A percentile compares a stretch with the other conserved stretches of the same genome.
Evolutionary conservation across 2,113 vertebrate species (phyloP).

Genomic region (Sinosuthora webbiana): DNA sequence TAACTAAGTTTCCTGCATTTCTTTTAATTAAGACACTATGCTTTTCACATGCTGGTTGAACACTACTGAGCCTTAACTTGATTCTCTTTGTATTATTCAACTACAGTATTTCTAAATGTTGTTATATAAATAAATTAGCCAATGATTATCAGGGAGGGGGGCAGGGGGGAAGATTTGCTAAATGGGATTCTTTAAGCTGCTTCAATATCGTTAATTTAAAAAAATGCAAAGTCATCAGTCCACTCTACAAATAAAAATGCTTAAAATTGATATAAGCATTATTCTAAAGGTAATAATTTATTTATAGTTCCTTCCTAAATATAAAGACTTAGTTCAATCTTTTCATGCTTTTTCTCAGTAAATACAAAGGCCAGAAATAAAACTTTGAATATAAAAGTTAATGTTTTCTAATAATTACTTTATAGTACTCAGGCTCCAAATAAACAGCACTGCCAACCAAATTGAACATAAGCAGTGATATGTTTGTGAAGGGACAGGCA

Average conservation of each 20-base stretch:
- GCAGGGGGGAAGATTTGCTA: not conserved
- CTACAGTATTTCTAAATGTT: not conserved
- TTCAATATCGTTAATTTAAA: not conserved
- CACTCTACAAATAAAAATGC: not conserved
- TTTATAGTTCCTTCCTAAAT: not conserved
- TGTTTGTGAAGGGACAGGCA: not conserved
- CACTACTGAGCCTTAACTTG: not conserved
- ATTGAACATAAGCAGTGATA: accelerated
- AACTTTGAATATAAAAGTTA: not conserved
- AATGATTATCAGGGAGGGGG: not conserved
- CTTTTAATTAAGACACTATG: constrained; percentile 19
- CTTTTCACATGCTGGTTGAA: not conserved
- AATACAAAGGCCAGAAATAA: not conserved
- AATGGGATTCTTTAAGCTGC: not conserved
- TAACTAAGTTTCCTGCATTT: not conserved
- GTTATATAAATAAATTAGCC: not conserved
- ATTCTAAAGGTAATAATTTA: not conserved
- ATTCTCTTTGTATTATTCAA: not conserved
- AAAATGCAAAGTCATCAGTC: not conserved
- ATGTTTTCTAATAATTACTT: not conserved
- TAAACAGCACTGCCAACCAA: not conserved
- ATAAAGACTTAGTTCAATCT: not conserved
- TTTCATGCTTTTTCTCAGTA: not conserved
- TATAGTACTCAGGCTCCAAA: not conserved
- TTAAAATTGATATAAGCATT: not conserved